phyloP scores from a whole-genome alignment of 2,113 vertebrate genomes.

The human region GRCh38 chr2:196578501-196579000 shows the following conservation, averaged over 20 bases:
- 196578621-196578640: neutral
- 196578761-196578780: neutral
- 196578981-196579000: neutral
- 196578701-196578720: neutral
- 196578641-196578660: neutral
- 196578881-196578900: neutral
- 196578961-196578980: neutral
- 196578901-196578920: neutral
- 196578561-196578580: neutral
- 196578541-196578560: slow-evolving; percentile 1
- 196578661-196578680: neutral
- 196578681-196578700: neutral
- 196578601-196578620: neutral
- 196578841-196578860: neutral
- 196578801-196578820: neutral
- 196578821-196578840: neutral
- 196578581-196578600: neutral
- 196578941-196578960: neutral
- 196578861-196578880: neutral
- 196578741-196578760: neutral
- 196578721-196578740: neutral
- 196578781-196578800: neutral
- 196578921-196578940: neutral
- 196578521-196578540: neutral
- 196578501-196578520: neutral